A percentile compares a stretch with the other conserved stretches of the same genome.
These are phyloP conservation scores for Tridacna crocea DNA, from an alignment of 2,888 invertebrate species.

Conservation along the genomic window DNA sequence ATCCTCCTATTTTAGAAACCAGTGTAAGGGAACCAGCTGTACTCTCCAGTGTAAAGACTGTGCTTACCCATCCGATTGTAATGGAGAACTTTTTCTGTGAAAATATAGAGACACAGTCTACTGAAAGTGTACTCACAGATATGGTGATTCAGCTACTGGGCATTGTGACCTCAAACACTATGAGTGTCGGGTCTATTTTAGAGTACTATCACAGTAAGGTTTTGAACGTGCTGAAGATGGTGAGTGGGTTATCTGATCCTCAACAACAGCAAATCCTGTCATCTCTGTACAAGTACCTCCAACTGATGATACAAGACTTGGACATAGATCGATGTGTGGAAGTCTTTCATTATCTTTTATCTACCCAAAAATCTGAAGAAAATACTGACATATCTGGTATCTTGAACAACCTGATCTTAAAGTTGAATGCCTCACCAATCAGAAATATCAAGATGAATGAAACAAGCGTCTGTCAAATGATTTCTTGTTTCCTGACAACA, in stretches of 20 bases:
- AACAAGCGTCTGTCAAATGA: constrained; percentile 21
- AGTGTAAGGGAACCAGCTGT: background rate
- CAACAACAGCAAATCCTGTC: background rate
- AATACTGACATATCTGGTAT: constrained; percentile 5
- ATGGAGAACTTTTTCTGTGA: constrained; percentile 10
- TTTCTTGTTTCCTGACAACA: constrained; percentile 30
- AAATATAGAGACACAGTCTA: background rate
- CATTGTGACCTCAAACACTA: background rate
- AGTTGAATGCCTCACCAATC: constrained; percentile 10
- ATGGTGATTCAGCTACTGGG: background rate
- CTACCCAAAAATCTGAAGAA: background rate
- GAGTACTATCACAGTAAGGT: constrained; percentile 8
- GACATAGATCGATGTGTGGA: constrained; percentile 17
- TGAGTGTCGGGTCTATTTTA: background rate
- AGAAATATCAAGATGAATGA: constrained; percentile 17
- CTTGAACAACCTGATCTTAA: constrained; percentile 6
- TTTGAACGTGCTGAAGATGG: background rate
- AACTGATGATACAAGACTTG: constrained; percentile 1
- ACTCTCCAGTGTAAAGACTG: constrained; percentile 2
- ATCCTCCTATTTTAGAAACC: background rate
- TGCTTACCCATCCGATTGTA: constrained; percentile 10
- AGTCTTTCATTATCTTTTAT: constrained; percentile 3
- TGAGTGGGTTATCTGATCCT: background rate
- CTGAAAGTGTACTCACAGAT: background rate
- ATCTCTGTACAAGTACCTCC: background rate